A percentile compares a stretch with the other conserved stretches of the same genome.
These are phyloP conservation scores for Kryptolebias ocellatus DNA, from an alignment of 2,797 vertebrate genomes.

Conservation along the genomic window DNA sequence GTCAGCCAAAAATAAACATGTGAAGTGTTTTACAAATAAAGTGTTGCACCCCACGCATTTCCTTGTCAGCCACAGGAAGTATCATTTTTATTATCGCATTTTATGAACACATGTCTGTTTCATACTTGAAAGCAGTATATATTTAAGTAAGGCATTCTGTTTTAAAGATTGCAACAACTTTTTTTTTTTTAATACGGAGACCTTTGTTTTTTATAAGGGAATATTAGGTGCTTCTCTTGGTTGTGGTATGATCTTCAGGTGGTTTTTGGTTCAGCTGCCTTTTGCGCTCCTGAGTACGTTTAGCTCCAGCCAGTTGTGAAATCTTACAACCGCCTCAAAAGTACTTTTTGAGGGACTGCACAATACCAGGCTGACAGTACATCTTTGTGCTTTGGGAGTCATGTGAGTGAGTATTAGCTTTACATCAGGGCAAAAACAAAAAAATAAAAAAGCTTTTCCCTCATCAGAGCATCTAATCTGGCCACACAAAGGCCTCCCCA, in stretches of 20 bases:
- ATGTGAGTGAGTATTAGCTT: conserved; percentile 18
- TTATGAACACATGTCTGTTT: conserved; percentile 74
- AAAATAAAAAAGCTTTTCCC: conserved; percentile 51
- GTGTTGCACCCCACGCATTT: conserved; percentile 49
- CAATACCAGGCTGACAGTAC: background rate
- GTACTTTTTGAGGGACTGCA: conserved; percentile 6
- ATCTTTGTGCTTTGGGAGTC: conserved; percentile 26
- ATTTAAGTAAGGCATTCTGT: conserved; percentile 82
- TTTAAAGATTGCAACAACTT: conserved; percentile 83
- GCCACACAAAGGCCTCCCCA: conserved; percentile 82
- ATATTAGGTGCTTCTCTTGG: conserved; percentile 70
- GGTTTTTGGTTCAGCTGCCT: conserved; percentile 34
- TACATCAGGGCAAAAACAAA: conserved; percentile 11
- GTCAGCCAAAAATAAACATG: conserved; percentile 43
- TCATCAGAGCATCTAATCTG: conserved; percentile 71
- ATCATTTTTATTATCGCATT: conserved; percentile 64
- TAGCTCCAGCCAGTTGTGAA: conserved; percentile 16
- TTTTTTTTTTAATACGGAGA: conserved; percentile 65
- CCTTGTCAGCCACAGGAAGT: conserved; percentile 59
- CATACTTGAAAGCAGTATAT: conserved; percentile 78
- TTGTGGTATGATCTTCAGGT: conserved; percentile 54
- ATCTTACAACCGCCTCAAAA: conserved; percentile 10
- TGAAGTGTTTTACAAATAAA: conserved; percentile 37
- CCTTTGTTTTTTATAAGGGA: conserved; percentile 77
- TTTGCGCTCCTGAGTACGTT: conserved; percentile 37